These are phyloP conservation scores for Monarcha castaneiventris DNA, from an alignment of 2,113 vertebrate genomes.

Conservation along the genomic window DNA sequence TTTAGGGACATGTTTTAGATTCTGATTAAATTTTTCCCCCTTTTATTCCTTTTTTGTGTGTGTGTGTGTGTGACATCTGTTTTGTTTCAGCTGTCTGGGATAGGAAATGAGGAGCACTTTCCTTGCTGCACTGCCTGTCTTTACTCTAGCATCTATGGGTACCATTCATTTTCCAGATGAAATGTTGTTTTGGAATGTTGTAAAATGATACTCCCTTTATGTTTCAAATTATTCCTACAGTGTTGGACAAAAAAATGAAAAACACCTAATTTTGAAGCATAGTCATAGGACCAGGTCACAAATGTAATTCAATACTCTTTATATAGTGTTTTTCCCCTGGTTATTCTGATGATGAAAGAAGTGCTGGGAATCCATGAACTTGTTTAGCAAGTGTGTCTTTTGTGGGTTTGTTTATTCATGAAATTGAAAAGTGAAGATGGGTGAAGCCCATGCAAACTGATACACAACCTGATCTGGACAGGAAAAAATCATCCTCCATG, in stretches of 20 bases:
- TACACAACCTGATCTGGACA: background rate
- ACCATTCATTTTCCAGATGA: slow-evolving; percentile 20
- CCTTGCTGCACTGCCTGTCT: background rate
- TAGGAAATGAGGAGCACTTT: slow-evolving; percentile 46
- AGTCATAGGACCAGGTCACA: background rate
- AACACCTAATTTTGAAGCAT: slow-evolving; percentile 31
- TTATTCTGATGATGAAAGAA: slow-evolving; percentile 34
- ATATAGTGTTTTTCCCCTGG: background rate
- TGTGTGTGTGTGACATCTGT: background rate
- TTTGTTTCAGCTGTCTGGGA: slow-evolving; percentile 47
- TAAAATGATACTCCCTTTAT: slow-evolving; percentile 50
- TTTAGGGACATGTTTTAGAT: background rate
- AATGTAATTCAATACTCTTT: slow-evolving; percentile 24
- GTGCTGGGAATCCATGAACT: background rate
- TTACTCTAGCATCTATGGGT: background rate
- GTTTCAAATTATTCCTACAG: slow-evolving; percentile 3
- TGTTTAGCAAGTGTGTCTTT: background rate
- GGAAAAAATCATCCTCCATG: background rate
- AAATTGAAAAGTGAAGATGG: slow-evolving; percentile 16
- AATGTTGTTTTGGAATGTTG: slow-evolving; percentile 39
- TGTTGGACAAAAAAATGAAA: background rate
- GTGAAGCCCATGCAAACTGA: background rate
- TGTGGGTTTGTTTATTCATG: background rate
- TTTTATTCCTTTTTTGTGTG: no score
- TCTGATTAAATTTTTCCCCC: background rate